A percentile compares a stretch with the other conserved stretches of the same genome.
Conservation (phyloP, 92 coral and sea anemone genomes). For the Parazoanthus swiftii region DNA sequence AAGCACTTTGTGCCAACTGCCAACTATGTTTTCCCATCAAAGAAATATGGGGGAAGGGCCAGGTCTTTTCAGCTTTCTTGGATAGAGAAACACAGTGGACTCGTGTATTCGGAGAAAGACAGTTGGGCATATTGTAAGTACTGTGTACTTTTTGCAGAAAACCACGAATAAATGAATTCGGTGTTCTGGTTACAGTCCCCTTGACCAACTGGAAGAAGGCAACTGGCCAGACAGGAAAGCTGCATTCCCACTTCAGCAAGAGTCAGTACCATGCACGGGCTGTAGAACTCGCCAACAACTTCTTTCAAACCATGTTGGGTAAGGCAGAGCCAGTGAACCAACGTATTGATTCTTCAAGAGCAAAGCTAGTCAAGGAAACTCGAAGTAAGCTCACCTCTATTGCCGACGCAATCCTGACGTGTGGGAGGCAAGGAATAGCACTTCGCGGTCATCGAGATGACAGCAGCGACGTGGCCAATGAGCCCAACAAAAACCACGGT, state of each 20-base stretch:
- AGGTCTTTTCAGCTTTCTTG: constrained; percentile 46
- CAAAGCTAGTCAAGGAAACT: constrained; percentile 46
- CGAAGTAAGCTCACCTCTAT: constrained; percentile 46
- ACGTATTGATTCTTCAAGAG: constrained; percentile 41
- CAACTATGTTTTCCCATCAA: constrained; percentile 32
- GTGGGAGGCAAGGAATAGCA: constrained; percentile 50
- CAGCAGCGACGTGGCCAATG: constrained; percentile 29
- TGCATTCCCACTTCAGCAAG: constrained; percentile 43
- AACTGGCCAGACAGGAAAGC: constrained; percentile 27
- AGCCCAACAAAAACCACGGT: constrained; percentile 37
- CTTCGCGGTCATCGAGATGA: constrained; percentile 49
- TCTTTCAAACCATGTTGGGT: constrained; percentile 47
- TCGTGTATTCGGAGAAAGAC: constrained; percentile 48
- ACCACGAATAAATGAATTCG: constrained; percentile 42
- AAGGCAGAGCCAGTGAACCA: constrained; percentile 46
- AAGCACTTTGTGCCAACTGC: constrained; percentile 45
- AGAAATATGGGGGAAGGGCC: constrained; percentile 29
- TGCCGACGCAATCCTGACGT: constrained; percentile 47
- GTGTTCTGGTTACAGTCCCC: constrained; percentile 38
- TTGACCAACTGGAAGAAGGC: constrained; percentile 46
- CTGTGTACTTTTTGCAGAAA: constrained; percentile 41
- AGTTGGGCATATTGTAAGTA: constrained; percentile 41
- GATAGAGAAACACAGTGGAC: constrained; percentile 49
- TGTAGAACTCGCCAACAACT: constrained; percentile 36
- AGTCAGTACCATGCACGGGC: constrained; percentile 46